These are phyloP conservation scores for Mormyrus proboscirostris DNA, from an alignment of 2,797 vertebrate genomes.

Conservation along the genomic window DNA sequence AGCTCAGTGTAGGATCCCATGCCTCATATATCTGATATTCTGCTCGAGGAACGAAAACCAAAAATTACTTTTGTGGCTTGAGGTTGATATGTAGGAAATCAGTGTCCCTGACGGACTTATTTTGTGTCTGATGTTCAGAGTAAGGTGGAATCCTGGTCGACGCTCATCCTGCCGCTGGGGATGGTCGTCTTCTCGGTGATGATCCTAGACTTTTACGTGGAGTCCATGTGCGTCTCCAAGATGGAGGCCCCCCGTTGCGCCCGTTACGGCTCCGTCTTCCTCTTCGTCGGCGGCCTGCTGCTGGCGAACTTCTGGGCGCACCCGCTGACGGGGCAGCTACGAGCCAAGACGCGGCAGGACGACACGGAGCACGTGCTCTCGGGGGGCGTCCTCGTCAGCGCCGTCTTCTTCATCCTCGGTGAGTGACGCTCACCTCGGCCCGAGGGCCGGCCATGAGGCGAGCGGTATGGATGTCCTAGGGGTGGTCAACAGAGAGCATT, in stretches of 20 bases:
- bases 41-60: neutral
- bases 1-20: neutral
- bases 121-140: constrained; percentile 60
- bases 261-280: constrained; percentile 74
- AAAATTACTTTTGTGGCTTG: neutral
- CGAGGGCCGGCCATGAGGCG: neutral
- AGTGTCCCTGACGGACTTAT: neutral
- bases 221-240: constrained; percentile 83
- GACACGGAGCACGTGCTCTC: constrained; percentile 93
- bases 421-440: constrained; percentile 39
- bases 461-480: neutral
- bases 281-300: constrained; percentile 76
- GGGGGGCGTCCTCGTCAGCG: constrained; percentile 90
- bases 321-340: constrained; percentile 85
- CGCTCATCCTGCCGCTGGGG: constrained; percentile 78
- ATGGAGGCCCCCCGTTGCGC: constrained; percentile 80
- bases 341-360: constrained; percentile 72
- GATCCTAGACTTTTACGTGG: constrained; percentile 94
- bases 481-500: neutral
- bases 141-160: constrained; percentile 91
- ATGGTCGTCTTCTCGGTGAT: constrained; percentile 84
- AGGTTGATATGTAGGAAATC: neutral
- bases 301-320: constrained; percentile 96
- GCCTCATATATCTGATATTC: neutral
- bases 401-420: constrained; percentile 90